Base-by-base conservation (phyloP, 2,797 vertebrate species). In the Betta splendens region DNA sequence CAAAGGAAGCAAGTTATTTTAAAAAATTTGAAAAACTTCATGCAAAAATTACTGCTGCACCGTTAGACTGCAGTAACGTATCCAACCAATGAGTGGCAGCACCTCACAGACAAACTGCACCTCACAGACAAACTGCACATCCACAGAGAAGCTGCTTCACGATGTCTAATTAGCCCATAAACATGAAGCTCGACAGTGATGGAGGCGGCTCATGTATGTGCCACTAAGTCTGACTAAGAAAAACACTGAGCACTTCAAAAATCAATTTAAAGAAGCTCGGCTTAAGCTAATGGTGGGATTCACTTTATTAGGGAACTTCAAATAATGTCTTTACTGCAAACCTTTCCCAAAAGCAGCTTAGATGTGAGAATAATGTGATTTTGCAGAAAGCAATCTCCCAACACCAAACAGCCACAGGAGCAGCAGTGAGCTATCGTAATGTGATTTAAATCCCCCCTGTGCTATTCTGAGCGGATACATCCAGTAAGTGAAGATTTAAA, bases 291-390 rank as follows among this genome's bases (percentile, higher is more conserved):
- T 38, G 9, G 40, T 22, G 40, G 0, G 10, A 29, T 79, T 65
- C 29, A 45, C 9, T 32, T 55, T 33, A 52, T 71, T 25, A 11
- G 28, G 18, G 16, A 58, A 57, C 55, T 57, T 74, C 53, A 43
- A 68, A 65, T 29, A 31, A 32, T 22, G 15, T 49, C 25, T 10
- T 53, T 15, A 23, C 39, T 11, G 17, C 25, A 40, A 31, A 45
- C 49, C 29, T 40, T 46, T 8, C 69, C 42, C 33, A 53, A 66
- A 74, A 69, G 49, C 49, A 39, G 64, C 66, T 59, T 50, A 23
- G 46, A 22, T 31, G 2, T 5, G 11, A 40, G 46, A 72, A 65
- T 70, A 69, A 73, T 72, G 58, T 44, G 52, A 60, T 69, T 72
- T 64, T 57, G 36, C 31, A 57, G 52, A 57, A 68, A 40, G 36